These are phyloP conservation scores for Argopecten irradians DNA, from an alignment of 1,140 invertebrate species.

Conservation along the genomic window DNA sequence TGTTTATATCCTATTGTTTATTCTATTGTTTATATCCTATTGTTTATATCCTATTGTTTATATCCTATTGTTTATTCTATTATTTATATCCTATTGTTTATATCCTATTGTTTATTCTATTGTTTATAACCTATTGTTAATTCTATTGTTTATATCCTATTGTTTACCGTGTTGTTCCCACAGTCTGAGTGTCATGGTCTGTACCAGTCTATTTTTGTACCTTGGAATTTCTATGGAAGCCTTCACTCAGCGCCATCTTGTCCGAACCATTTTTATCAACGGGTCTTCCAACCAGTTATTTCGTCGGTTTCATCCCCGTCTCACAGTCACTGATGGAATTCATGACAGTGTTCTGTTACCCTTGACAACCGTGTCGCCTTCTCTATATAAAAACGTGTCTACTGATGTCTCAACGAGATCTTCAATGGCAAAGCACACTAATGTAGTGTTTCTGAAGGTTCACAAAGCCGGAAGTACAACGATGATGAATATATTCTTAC, in stretches of 20 bases:
- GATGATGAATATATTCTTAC: conserved; percentile 64
- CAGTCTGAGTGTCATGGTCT: background rate
- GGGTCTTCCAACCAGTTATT: background rate
- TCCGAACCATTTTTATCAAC: background rate
- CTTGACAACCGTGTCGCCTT: background rate
- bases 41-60: no score
- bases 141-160: no score
- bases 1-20: no score
- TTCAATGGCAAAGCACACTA: conserved; percentile 25
- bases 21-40: no score
- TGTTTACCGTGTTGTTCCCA: no score
- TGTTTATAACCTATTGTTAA: no score
- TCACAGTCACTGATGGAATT: background rate
- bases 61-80: no score
- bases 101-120: no score
- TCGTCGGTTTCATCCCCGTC: background rate
- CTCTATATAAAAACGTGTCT: background rate
- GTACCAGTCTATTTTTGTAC: background rate
- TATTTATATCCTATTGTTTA: no score
- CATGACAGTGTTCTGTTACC: background rate
- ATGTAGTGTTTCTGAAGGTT: conserved; percentile 65
- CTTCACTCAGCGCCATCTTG: background rate
- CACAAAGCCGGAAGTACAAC: conserved; percentile 70
- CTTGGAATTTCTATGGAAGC: background rate
- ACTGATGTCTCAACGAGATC: background rate